phyloP scores from a whole-genome alignment of 2,797 vertebrate species.

The Rhabdophis nuchalis region DNA sequence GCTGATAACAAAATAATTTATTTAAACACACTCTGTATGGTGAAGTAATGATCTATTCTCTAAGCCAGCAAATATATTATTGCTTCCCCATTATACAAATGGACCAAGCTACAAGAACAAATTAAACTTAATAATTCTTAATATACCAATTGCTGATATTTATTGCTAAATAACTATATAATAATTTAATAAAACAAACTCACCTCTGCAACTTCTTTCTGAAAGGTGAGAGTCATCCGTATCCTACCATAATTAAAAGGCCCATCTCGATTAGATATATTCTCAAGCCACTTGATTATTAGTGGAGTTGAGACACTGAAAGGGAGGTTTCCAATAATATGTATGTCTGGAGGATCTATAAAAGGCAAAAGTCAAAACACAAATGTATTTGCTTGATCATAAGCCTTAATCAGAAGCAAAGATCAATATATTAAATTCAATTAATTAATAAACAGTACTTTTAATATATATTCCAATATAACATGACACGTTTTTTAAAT shows the following conservation, averaged over 20 bases:
- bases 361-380: background rate
- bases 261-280: conserved; percentile 77
- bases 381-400: background rate
- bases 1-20: background rate
- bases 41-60: background rate
- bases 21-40: background rate
- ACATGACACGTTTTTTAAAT: background rate
- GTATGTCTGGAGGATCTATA: conserved; percentile 86
- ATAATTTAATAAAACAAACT: conserved; percentile 31
- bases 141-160: background rate
- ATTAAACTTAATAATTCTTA: background rate
- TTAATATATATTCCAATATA: background rate
- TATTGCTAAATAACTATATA: background rate
- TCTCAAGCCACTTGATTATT: conserved; percentile 90
- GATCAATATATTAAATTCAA: background rate
- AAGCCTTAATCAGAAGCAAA: background rate
- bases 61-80: background rate
- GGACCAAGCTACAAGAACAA: background rate
- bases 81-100: background rate
- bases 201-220: conserved; percentile 95
- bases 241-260: conserved; percentile 89
- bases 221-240: conserved; percentile 90
- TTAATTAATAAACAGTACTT: background rate
- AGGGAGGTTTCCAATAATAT: conserved; percentile 94
- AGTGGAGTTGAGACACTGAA: conserved; percentile 92